Conservation (phyloP, 2,113 vertebrate species). For the Axis porcinus region DNA sequence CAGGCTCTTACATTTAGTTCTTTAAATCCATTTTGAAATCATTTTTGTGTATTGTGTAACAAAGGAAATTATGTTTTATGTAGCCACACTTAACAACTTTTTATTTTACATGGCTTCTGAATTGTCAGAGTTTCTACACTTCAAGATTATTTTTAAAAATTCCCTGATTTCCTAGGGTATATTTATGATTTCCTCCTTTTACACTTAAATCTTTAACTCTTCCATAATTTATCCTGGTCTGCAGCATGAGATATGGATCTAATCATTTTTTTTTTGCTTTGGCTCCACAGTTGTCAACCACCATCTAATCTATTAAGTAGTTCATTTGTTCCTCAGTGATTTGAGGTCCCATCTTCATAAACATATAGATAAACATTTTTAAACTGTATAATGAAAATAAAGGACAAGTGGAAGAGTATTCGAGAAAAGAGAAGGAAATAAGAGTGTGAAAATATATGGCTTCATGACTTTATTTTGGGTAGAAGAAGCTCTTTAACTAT, state of each 20-base stretch:
- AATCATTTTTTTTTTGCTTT: not conserved
- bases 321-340: not conserved
- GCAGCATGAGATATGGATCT: not conserved
- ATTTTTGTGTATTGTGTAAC: not conserved
- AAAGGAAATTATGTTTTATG: not conserved
- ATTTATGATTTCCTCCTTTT: not conserved
- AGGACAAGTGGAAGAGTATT: not conserved
- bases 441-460: not conserved
- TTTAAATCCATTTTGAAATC: slow-evolving; percentile 11
- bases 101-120: not conserved
- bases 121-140: not conserved
- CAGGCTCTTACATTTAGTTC: not conserved
- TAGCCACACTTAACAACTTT: not conserved
- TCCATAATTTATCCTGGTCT: not conserved
- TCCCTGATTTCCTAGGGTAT: not conserved
- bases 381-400: not conserved
- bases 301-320: not conserved
- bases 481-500: not conserved
- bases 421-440: not conserved
- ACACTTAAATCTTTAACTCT: not conserved
- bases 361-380: not conserved
- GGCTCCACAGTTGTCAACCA: not conserved
- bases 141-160: not conserved
- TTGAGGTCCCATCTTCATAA: not conserved
- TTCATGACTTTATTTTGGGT: not conserved